Conservation (phyloP, 2,797 vertebrate species). For the Amazonetta brasiliensis region DNA sequence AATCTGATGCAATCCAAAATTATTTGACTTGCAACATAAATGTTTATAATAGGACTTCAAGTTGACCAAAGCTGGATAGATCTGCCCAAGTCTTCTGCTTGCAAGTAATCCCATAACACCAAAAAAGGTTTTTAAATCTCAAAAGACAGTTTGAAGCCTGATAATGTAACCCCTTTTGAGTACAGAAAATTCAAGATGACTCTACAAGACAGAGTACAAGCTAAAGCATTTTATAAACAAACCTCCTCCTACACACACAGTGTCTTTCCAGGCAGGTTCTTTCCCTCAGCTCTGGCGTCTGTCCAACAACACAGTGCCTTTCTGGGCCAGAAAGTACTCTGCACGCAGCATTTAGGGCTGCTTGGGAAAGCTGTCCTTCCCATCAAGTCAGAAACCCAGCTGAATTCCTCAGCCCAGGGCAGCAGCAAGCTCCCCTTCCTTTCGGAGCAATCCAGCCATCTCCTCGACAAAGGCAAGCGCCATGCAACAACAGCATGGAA, state of each 20-base stretch:
- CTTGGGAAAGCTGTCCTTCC: neutral
- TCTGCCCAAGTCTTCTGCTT: neutral
- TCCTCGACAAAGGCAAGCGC: neutral
- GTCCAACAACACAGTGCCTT: constrained; percentile 5
- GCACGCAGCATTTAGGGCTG: neutral
- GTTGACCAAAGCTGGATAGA: neutral
- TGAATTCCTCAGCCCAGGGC: neutral
- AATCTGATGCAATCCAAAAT: neutral
- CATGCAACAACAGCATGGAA: neutral
- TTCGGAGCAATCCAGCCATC: neutral
- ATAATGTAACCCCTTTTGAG: neutral
- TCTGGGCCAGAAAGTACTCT: neutral
- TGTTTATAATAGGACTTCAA: neutral
- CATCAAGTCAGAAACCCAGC: neutral
- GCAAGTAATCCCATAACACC: neutral
- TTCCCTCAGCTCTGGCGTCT: neutral
- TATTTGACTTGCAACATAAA: neutral
- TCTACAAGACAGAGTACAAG: neutral
- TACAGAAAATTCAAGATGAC: neutral
- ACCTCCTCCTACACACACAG: neutral
- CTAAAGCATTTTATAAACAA: constrained; percentile 29
- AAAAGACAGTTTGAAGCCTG: neutral
- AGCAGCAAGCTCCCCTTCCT: neutral
- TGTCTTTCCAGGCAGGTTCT: constrained; percentile 5
- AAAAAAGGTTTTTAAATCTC: neutral